Percentiles rank a stretch among this genome's conserved stretches.
Evolutionary conservation across 92 coral and sea anemone genomes (phyloP).

Genomic region (Parazoanthus atlanticus): DNA sequence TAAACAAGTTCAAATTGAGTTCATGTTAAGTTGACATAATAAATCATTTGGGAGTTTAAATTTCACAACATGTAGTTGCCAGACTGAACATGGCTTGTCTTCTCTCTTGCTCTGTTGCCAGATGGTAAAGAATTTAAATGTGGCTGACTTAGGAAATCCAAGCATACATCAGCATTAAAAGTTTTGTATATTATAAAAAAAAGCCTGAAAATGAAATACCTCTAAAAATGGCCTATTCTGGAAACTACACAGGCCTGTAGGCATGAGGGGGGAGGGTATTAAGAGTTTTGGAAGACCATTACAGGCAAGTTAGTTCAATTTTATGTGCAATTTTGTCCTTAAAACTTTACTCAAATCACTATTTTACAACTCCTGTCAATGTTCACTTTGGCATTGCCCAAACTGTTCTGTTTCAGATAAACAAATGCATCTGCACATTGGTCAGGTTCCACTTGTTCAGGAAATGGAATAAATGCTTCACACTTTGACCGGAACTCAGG

Average conservation of each 20-base stretch:
- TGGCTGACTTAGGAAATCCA: too few species aligned
- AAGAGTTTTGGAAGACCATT: not conserved
- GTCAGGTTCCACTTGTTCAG: slow-evolving; percentile 50
- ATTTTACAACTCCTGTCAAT: slow-evolving; percentile 13
- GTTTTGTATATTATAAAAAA: not conserved
- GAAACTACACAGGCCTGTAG: slow-evolving; percentile 7
- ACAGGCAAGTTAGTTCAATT: slow-evolving; percentile 12
- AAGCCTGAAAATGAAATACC: not conserved
- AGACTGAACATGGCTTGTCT: too few species aligned
- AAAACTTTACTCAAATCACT: slow-evolving; percentile 12
- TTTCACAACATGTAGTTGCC: slow-evolving; percentile 1
- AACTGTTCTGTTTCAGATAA: slow-evolving; percentile 45
- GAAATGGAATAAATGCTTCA: slow-evolving; percentile 49
- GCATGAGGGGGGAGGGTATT: slow-evolving; percentile 11
- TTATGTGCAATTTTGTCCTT: too few species aligned
- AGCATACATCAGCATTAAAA: too few species aligned
- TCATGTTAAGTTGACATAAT: slow-evolving; percentile 29
- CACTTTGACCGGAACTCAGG: slow-evolving; percentile 46
- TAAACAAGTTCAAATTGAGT: slow-evolving; percentile 26
- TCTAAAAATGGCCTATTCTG: not conserved
- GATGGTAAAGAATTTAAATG: too few species aligned
- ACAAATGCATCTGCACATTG: slow-evolving; percentile 58
- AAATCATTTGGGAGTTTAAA: slow-evolving; percentile 6
- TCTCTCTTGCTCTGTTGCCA: too few species aligned
- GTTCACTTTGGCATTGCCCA: slow-evolving; percentile 22